Evolutionary conservation across 92 coral and sea anemone species (phyloP).

Genomic region (Galaxea fascicularis): DNA sequence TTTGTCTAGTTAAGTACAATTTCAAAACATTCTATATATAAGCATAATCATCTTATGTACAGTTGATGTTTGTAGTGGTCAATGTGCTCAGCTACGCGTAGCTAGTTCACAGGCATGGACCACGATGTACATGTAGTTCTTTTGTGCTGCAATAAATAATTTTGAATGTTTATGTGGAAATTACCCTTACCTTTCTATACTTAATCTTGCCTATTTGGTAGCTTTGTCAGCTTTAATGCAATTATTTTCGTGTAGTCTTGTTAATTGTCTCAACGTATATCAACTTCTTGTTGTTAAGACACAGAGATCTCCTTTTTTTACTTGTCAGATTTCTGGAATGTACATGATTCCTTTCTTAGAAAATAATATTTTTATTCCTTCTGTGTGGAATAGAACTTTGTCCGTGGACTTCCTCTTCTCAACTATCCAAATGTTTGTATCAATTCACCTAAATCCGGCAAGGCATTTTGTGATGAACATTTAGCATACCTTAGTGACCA

Average conservation of each 20-base stretch:
- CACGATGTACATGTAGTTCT: too few species aligned
- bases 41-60: too few species aligned
- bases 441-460: slow-evolving; percentile 36
- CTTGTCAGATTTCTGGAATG: neutral
- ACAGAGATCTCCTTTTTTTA: neutral
- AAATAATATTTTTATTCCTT: neutral
- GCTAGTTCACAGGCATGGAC: too few species aligned
- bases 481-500: neutral
- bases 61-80: too few species aligned
- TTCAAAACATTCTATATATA: too few species aligned
- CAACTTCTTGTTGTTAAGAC: too few species aligned
- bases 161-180: neutral
- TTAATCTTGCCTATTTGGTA: too few species aligned
- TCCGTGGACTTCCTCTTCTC: slow-evolving; percentile 45
- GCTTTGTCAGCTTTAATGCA: too few species aligned
- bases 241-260: too few species aligned
- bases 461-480: slow-evolving; percentile 43
- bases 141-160: too few species aligned
- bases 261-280: too few species aligned
- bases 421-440: slow-evolving; percentile 55
- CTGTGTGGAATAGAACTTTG: slow-evolving; percentile 24
- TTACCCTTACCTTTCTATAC: neutral
- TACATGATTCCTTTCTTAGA: neutral
- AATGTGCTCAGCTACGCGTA: too few species aligned
- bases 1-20: neutral